Evolutionary conservation across 35 echinoderm and acorn worm genomes (phyloP).

Genomic region (Acanthaster planci): DNA sequence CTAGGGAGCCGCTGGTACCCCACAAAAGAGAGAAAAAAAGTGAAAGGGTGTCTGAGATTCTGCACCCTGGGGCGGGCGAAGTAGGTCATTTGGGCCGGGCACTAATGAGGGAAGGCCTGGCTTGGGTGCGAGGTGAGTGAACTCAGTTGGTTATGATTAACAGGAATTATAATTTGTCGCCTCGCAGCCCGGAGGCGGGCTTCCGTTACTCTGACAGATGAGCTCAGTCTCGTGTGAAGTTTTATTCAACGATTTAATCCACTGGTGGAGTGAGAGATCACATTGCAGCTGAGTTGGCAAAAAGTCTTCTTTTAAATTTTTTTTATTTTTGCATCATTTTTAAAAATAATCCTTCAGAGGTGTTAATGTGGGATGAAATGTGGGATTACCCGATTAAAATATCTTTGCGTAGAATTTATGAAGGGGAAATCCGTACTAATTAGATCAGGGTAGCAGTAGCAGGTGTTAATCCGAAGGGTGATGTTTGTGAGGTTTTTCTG

Average conservation of each 20-base stretch:
- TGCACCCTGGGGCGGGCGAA: background rate
- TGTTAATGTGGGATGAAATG: too few species aligned
- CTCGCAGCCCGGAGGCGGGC: background rate
- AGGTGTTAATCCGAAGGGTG: constrained; percentile 9
- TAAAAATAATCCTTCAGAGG: too few species aligned
- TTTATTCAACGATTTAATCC: background rate
- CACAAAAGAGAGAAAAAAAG: background rate
- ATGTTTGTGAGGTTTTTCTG: background rate
- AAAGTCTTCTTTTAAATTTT: too few species aligned
- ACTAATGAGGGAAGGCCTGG: background rate
- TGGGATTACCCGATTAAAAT: too few species aligned
- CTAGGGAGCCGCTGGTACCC: background rate
- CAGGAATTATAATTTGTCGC: background rate
- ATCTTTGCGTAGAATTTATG: too few species aligned
- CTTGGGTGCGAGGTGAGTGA: background rate
- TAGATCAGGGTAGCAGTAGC: background rate
- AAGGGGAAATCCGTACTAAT: background rate
- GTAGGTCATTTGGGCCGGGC: background rate
- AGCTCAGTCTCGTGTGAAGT: constrained; percentile 7
- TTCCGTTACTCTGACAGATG: background rate
- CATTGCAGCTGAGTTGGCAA: background rate
- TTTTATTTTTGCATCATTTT: too few species aligned
- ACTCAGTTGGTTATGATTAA: background rate
- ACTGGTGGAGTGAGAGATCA: background rate
- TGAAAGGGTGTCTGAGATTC: background rate